Evolutionary conservation across 2,888 invertebrate genomes (phyloP), one percentile per base, ranked within the genome.

Genomic region (Silvanus unidentatus): DNA sequence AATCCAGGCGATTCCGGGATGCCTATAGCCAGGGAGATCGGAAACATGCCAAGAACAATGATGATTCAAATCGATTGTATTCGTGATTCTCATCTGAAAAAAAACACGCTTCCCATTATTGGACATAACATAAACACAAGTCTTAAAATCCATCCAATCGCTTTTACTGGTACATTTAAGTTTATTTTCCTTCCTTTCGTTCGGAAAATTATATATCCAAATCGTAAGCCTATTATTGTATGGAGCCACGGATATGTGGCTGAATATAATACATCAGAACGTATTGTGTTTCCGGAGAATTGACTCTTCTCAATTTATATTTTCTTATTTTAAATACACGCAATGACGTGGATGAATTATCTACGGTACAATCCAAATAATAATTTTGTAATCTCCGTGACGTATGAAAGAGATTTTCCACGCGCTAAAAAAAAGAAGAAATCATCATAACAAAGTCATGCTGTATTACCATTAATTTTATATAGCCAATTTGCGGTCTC

Each of bases 1-100:
- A 4, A 78, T 68, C 78, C 78, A 78, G 29, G 64, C 65, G 8
- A 77, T 52, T 2, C 71, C 70, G n/a, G n/a, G n/a, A n/a, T n/a
- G n/a, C n/a, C 2, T 70, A 41, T 1, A 70, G 68, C 78, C 78
- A 79, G 9, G 68, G 64, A 10, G 73, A 69, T 46, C 74, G 60
- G 36, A 69, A 64, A 28, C 73, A 53, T 2, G 72, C 64, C 32
- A 73, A 60, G 54, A 74, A 77, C 30, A 71, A 46, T n/a, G 67
- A 62, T 36, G 69, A 66, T 53, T 64, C 66, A 41, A 61, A 45
- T 38, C 52, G 50, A 45, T 70, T 62, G 50, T 69, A 73, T 1
- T 55, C 54, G 44, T 69, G 70, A 38, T 57, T 49, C 16, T 64
- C 51, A 22, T 58, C 48, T 42, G 66, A 63, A 43, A 70, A 68